These are phyloP conservation scores for Cephalotes varians DNA, from an alignment of 2,888 invertebrate species.

Conservation along the genomic window DNA sequence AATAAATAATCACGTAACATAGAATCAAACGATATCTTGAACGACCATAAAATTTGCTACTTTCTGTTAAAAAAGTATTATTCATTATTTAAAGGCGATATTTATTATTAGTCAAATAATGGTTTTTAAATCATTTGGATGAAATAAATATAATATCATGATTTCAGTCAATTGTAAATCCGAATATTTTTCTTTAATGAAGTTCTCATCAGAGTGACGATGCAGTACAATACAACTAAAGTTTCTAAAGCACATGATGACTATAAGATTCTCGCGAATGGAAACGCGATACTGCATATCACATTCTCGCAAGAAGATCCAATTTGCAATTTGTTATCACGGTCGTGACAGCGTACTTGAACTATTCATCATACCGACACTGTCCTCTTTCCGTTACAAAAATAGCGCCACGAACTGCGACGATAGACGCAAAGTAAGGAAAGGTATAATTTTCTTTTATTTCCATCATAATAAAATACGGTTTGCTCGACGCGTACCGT, in stretches of 20 bases:
- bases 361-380: background rate
- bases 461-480: conserved; percentile 42
- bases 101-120: background rate
- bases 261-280: conserved; percentile 1
- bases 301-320: conserved; percentile 28
- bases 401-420: background rate
- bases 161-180: background rate
- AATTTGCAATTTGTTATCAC: conserved; percentile 41
- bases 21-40: background rate
- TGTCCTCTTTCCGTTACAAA: background rate
- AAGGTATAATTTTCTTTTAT: conserved; percentile 15
- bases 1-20: background rate
- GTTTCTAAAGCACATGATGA: conserved; percentile 18
- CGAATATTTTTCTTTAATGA: background rate
- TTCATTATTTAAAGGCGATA: too few relatives aligned
- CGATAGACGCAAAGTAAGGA: background rate
- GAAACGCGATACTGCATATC: conserved; percentile 13
- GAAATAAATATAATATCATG: background rate
- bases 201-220: background rate
- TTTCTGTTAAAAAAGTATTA: background rate
- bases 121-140: background rate
- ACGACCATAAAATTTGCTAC: background rate
- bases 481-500: background rate
- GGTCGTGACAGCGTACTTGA: conserved; percentile 12
- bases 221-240: background rate